Percentiles rank a stretch among this genome's conserved stretches.
phyloP scores from a whole-genome alignment of 2,113 vertebrate genomes.

The Sclerurus mexicanus region DNA sequence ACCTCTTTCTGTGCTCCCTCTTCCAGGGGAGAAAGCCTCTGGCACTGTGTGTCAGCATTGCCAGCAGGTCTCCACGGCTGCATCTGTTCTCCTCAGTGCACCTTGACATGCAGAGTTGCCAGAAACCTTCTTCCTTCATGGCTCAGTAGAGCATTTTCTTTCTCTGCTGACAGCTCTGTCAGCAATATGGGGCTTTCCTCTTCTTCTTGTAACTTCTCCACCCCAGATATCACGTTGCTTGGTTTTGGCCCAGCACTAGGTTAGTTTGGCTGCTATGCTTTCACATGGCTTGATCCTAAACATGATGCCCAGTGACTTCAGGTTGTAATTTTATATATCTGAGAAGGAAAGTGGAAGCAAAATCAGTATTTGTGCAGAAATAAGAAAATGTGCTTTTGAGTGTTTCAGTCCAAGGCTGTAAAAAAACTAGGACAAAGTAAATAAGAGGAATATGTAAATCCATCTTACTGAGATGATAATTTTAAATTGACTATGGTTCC shows the following conservation, averaged over 20 bases:
- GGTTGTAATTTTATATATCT: background rate
- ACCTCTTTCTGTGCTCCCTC: background rate
- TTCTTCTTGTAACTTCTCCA: background rate
- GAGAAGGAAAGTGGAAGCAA: background rate
- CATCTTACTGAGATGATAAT: background rate
- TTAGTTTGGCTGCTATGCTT: background rate
- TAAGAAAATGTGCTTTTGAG: background rate
- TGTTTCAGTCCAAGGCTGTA: background rate
- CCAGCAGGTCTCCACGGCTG: background rate
- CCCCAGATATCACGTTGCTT: fast-evolving
- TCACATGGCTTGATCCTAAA: background rate
- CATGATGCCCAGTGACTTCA: background rate
- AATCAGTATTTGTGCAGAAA: background rate
- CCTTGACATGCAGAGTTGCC: fast-evolving
- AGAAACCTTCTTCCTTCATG: background rate
- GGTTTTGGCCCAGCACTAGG: background rate
- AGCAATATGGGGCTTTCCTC: background rate
- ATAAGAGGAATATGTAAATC: background rate
- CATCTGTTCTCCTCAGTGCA: background rate
- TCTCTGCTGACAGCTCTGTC: background rate
- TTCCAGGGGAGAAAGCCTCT: background rate
- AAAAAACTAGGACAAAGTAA: background rate
- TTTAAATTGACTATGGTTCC: background rate
- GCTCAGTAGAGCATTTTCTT: background rate
- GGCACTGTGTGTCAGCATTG: background rate